Base-by-base conservation (phyloP, 2,888 invertebrate species). In the Macrosoma leucophasiata region DNA sequence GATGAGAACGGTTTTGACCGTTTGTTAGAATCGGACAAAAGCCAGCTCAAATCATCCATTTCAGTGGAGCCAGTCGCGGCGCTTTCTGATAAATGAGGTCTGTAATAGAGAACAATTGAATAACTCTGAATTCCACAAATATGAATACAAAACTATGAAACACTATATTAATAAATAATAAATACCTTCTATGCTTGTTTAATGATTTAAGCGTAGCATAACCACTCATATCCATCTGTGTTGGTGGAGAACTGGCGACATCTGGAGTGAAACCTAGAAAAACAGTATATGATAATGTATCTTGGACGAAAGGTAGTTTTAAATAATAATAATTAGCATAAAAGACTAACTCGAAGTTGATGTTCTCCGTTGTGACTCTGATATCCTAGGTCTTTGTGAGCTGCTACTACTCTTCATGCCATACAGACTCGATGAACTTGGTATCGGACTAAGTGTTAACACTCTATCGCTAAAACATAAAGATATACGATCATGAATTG, bases 371-470 rank as follows among this genome's bases (percentile, higher is more conserved):
- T 84, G 77, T 33, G 85, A 68, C 50, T 87, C 84, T 8, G 85
- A 68, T 62, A 84, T 64, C 43, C 79, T 79, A 49, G 73, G 76
- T 33, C 73, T 62, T 17, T 77, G 74, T 6, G 77, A 57, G 36
- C 64, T 66, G 45, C 64, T 73, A 40, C 58, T 68, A 42, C 68
- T 71, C 47, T 82, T 81, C 70, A 86, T 75, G 29, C 87, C 88
- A 33, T 86, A 77, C 48, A 91, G 65, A 76, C 92, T 91, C 37
- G 91, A 91, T 45, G 93, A 91, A 69, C 95, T 95, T 11, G 95
- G 93, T 61, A 96, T 94, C 1, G 96, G 95, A 73, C 95, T 96
- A 13, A 96, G 85, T 27, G 92, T 92, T 56, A 91, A 88, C 47
- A 91, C 88, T 65, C 91, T 87, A 48, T 93, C 92, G 46, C 91